Conservation (phyloP, 2,888 invertebrate species). For the Timandra comae region DNA sequence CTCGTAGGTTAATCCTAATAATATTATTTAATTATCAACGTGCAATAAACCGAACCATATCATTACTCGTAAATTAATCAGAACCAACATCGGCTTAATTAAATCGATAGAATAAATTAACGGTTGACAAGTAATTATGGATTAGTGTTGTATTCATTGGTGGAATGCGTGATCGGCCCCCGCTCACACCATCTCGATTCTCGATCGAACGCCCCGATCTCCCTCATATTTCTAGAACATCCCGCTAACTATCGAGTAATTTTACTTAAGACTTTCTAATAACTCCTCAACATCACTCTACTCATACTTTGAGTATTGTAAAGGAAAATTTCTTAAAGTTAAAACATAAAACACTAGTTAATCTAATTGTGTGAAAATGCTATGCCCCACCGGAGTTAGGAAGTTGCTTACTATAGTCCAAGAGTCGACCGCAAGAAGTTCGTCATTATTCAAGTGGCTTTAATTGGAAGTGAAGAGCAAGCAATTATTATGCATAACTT, state of each 20-base stretch:
- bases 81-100: constrained; percentile 19
- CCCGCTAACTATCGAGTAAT: constrained; percentile 1
- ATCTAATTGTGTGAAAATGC: constrained; percentile 26
- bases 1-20: neutral
- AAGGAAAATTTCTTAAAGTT: constrained; percentile 7
- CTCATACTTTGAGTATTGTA: constrained; percentile 1
- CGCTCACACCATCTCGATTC: too few relatives aligned
- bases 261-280: neutral
- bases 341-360: constrained; percentile 22
- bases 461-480: constrained; percentile 58
- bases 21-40: constrained; percentile 3
- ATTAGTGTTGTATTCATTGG: constrained; percentile 16
- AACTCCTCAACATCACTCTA: neutral
- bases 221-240: too few relatives aligned
- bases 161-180: constrained; percentile 10
- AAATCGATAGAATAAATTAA: constrained; percentile 21
- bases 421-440: constrained; percentile 35
- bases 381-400: constrained; percentile 19
- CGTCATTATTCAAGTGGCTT: constrained; percentile 48
- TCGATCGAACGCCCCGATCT: too few relatives aligned
- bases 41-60: constrained; percentile 18
- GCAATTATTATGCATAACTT: constrained; percentile 68
- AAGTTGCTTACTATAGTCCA: constrained; percentile 27
- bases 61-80: constrained; percentile 17
- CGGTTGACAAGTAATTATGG: constrained; percentile 19